Evolutionary conservation across 2,797 vertebrate genomes (phyloP).

Genomic region (Pantherophis vulpinus): DNA sequence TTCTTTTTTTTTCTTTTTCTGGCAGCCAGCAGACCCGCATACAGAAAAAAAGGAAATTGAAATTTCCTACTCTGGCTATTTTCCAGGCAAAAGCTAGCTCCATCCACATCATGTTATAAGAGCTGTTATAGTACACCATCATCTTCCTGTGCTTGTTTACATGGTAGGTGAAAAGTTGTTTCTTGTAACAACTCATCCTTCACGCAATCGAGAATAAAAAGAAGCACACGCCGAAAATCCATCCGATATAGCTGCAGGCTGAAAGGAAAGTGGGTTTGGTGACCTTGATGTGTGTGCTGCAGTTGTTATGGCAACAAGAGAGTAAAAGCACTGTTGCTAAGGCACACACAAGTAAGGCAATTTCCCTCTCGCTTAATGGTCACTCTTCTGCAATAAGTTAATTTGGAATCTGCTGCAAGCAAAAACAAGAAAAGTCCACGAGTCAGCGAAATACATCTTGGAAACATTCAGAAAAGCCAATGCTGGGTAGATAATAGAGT

Average conservation of each 20-base stretch:
- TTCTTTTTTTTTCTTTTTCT: too few relatives aligned
- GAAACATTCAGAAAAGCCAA: slow-evolving; percentile 19
- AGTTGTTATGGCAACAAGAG: slow-evolving; percentile 86
- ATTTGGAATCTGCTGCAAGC: slow-evolving; percentile 64
- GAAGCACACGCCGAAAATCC: slow-evolving; percentile 26
- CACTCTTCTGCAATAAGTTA: slow-evolving; percentile 65
- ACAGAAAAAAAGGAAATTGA: not conserved
- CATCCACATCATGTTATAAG: not conserved
- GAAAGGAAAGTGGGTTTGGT: slow-evolving; percentile 66
- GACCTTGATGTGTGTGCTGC: slow-evolving; percentile 80
- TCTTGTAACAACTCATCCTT: slow-evolving; percentile 62
- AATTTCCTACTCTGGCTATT: not conserved
- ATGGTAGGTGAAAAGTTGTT: slow-evolving; percentile 46
- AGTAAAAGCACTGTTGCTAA: slow-evolving; percentile 73
- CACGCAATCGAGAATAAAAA: slow-evolving; percentile 62
- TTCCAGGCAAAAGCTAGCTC: not conserved
- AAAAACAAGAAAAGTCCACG: slow-evolving; percentile 37
- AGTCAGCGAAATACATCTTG: slow-evolving; percentile 57
- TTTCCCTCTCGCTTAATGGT: slow-evolving; percentile 67
- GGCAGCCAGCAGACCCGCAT: too few relatives aligned
- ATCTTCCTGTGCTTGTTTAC: slow-evolving; percentile 54
- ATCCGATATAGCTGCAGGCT: slow-evolving; percentile 63
- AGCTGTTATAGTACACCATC: slow-evolving; percentile 33
- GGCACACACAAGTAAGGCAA: slow-evolving; percentile 66
- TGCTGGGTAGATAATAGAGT: not conserved